These are phyloP conservation scores for Megaleporinus macrocephalus DNA, from an alignment of 2,113 vertebrate genomes.

Conservation along the genomic window DNA sequence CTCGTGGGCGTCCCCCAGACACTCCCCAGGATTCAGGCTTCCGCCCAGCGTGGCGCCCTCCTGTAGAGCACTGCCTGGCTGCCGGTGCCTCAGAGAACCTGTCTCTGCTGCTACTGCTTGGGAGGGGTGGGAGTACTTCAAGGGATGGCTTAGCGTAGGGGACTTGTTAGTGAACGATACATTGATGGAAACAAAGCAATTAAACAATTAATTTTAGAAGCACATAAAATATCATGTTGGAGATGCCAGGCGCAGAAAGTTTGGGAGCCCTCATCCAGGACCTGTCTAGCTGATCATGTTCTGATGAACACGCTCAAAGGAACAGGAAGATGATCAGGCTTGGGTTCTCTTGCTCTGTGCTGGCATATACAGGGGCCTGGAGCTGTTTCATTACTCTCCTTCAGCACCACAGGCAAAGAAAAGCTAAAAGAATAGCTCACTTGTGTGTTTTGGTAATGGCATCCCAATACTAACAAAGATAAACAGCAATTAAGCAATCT, in stretches of 20 bases:
- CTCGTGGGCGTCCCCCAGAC: conserved; percentile 67
- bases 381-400: neutral
- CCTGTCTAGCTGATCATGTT: neutral
- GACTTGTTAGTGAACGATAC: conserved; percentile 32
- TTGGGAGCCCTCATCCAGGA: neutral
- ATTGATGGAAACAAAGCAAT: conserved; percentile 38
- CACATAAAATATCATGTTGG: conserved; percentile 19
- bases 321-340: neutral
- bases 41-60: conserved; percentile 40
- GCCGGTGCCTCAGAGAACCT: neutral
- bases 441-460: conserved; percentile 13
- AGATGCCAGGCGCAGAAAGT: conserved; percentile 7
- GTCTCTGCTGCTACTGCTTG: neutral
- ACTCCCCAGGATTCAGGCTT: conserved; percentile 73
- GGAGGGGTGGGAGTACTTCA: neutral
- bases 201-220: conserved; percentile 38
- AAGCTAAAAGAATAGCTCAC: neutral
- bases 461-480: conserved; percentile 17
- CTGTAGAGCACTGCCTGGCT: neutral
- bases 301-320: neutral
- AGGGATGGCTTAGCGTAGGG: neutral
- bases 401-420: neutral
- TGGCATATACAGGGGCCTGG: neutral
- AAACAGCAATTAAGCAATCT: conserved; percentile 19
- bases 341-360: neutral